Evolutionary conservation across 2,888 invertebrate genomes (phyloP), one percentile per base, ranked within the genome.

Genomic region (Sinopyrophorus schimmeli): DNA sequence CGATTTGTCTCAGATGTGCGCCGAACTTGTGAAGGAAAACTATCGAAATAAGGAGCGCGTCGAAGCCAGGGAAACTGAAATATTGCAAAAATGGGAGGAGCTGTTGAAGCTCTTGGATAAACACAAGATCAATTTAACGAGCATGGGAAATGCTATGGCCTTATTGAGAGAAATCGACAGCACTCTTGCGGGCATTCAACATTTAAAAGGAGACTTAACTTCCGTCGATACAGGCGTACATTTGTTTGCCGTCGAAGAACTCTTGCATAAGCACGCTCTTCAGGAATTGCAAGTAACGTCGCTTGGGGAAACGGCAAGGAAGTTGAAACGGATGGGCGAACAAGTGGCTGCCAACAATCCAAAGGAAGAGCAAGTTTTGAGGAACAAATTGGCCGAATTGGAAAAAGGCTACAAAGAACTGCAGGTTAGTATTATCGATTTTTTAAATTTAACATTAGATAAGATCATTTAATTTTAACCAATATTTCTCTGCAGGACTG

Each of bases 201-300:
- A 92, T 55, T 79, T 97, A 65, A 89, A 92, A 77, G 86, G 86
- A 57, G 76, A 77, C 58, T 72, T 78, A 72, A 81, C 83, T 51
- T 91, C 92, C 0, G 88, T 85, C 39, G 96, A 96, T 68, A 89
- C 90, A 2, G 97, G 96, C 0, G 89, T 93, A 0, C 98, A 99
- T 77, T 76, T 98, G 37, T 78, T 94, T 52, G 97, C 92, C 21
- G 96, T 95, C 5, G 97, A 98, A 71, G 95, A 98, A 57, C 77
- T 96, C 26, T 76, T 98, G 42, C 96, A 97, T 63, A 93, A 94
- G 53, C 96, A 98, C 74, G 89, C 89, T 9, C 76, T 99, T 30
- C 88, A 92, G 62, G 97, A 98, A 70, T 75, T 95, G 50, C 92
- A 94, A 74, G 87, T 96, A 0, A 89, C 89, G 2, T 89, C 93